Percentiles rank a stretch among this genome's conserved stretches.
Conservation (phyloP, 2,797 vertebrate genomes). For the Buceros bicornis region DNA sequence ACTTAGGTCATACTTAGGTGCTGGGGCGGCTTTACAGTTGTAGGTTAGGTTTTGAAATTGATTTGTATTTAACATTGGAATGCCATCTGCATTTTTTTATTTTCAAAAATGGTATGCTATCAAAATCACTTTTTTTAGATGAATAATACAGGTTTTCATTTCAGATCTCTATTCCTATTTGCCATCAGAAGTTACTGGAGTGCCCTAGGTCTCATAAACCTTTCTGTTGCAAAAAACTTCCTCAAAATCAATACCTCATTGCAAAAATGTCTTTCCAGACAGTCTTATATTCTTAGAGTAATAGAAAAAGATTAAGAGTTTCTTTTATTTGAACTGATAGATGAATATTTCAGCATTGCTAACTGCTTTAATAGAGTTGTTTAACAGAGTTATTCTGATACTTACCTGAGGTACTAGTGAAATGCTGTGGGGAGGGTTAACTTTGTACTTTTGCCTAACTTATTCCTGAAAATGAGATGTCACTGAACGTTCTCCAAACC, state of each 20-base stretch:
- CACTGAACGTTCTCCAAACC: not conserved
- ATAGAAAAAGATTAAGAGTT: not conserved
- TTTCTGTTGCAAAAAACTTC: constrained; percentile 36
- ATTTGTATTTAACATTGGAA: not conserved
- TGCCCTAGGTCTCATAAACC: not conserved
- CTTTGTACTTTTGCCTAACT: not conserved
- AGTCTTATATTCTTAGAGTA: not conserved
- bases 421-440: not conserved
- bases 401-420: not conserved
- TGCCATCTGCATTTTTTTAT: not conserved
- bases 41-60: not conserved
- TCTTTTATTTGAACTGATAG: not conserved
- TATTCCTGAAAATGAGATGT: not conserved
- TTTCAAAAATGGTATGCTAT: not conserved
- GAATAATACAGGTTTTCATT: not conserved
- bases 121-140: not conserved
- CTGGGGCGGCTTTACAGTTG: too few species aligned
- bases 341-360: not conserved
- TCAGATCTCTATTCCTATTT: not conserved
- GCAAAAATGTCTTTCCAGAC: not conserved
- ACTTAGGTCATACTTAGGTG: too few species aligned
- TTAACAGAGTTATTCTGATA: not conserved
- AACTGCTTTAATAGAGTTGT: not conserved
- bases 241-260: constrained; percentile 45
- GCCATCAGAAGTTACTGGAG: not conserved